phyloP scores from a whole-genome alignment of 1,140 invertebrate genomes.

The Hypothenemus hampei region DNA sequence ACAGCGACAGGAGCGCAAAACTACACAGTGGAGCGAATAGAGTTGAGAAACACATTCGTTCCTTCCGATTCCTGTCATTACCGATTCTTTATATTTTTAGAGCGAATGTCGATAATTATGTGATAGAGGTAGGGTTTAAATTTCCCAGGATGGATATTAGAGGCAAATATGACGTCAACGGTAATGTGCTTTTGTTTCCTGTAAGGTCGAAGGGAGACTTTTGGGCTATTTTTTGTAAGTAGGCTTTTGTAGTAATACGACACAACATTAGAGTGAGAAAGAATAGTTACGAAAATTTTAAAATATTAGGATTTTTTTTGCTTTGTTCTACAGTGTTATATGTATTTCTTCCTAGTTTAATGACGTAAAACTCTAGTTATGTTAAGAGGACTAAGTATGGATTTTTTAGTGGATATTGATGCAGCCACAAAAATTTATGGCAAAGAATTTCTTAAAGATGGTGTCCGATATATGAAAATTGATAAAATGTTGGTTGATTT shows the following conservation, averaged over 20 bases:
- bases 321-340: too few relatives aligned
- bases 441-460: constrained; percentile 54
- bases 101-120: constrained; percentile 59
- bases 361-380: too few relatives aligned
- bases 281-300: too few relatives aligned
- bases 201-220: constrained; percentile 71
- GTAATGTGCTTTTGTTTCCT: constrained; percentile 69
- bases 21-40: constrained; percentile 55
- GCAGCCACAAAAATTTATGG: constrained; percentile 67
- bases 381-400: too few relatives aligned
- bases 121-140: constrained; percentile 62
- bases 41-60: constrained; percentile 35
- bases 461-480: constrained; percentile 62
- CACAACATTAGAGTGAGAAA: too few relatives aligned
- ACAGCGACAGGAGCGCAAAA: constrained; percentile 67
- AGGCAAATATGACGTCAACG: constrained; percentile 67
- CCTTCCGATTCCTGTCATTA: not conserved
- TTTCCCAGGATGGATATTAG: constrained; percentile 66
- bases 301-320: too few relatives aligned
- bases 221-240: constrained; percentile 70
- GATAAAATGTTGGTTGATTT: constrained; percentile 65
- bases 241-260: constrained; percentile 2
- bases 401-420: constrained; percentile 59
- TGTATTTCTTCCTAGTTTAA: too few relatives aligned
- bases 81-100: constrained; percentile 44